phyloP scores from a whole-genome alignment of 1,140 invertebrate species.

The Plutomurus gul region DNA sequence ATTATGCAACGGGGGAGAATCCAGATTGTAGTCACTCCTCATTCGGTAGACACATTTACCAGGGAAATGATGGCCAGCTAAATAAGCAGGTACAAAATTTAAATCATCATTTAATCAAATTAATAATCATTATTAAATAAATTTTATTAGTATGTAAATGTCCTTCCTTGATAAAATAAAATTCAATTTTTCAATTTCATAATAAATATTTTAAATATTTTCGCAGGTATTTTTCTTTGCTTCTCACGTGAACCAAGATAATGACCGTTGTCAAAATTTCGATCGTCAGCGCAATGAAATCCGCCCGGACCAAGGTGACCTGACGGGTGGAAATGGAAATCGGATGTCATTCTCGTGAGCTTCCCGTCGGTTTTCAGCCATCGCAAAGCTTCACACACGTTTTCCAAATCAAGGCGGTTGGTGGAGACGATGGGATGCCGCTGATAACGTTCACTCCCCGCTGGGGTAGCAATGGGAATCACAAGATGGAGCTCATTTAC shows the following conservation, averaged over 20 bases:
- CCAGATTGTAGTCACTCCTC: slow-evolving; percentile 45
- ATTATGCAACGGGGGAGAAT: slow-evolving; percentile 29
- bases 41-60: slow-evolving; percentile 31
- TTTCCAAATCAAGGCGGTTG: slow-evolving; percentile 47
- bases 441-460: slow-evolving; percentile 45
- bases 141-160: not conserved
- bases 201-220: not conserved
- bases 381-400: slow-evolving; percentile 44
- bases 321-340: slow-evolving; percentile 21
- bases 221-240: slow-evolving; percentile 33
- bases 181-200: too few species aligned
- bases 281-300: slow-evolving; percentile 47
- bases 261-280: slow-evolving; percentile 41
- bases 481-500: slow-evolving; percentile 19
- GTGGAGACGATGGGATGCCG: slow-evolving; percentile 34
- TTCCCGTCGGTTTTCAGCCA: slow-evolving; percentile 42
- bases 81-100: not conserved
- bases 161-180: not conserved
- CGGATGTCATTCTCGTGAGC: slow-evolving; percentile 37
- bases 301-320: not conserved
- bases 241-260: slow-evolving; percentile 33
- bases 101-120: not conserved
- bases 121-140: not conserved
- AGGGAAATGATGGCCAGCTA: slow-evolving; percentile 17
- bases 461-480: not conserved